Percentiles rank a stretch among this genome's conserved stretches.
Conservation (phyloP, 1,140 invertebrate species). For the Papilio polyxenes region DNA sequence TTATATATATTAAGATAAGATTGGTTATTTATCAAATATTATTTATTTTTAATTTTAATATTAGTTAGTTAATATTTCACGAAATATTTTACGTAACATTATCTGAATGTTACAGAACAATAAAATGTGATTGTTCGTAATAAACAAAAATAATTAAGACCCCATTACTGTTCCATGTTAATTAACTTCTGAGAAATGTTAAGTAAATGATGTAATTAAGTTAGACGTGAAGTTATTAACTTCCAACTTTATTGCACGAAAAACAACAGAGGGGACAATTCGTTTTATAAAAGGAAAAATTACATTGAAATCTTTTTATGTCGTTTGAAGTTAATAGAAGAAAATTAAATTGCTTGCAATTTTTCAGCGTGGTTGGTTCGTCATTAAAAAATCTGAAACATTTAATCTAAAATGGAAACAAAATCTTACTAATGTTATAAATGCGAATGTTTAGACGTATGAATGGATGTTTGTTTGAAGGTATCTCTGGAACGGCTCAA, state of each 20-base stretch:
- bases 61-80: neutral
- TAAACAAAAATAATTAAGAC: neutral
- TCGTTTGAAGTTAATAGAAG: neutral
- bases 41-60: too few relatives aligned
- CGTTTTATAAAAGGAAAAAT: conserved; percentile 2
- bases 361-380: neutral
- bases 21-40: too few relatives aligned
- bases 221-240: neutral
- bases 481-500: too few relatives aligned
- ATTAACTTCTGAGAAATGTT: conserved; percentile 13
- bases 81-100: neutral
- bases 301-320: neutral
- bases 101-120: neutral
- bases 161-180: neutral
- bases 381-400: too few relatives aligned
- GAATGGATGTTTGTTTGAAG: neutral
- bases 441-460: too few relatives aligned
- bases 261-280: neutral
- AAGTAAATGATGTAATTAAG: conserved; percentile 8
- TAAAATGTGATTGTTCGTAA: neutral
- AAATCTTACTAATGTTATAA: too few relatives aligned
- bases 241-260: neutral
- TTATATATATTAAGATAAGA: too few relatives aligned
- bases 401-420: too few relatives aligned
- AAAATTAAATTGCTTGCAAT: neutral